Conservation (phyloP, 2,888 invertebrate species). For the Branchellion lobata region DNA sequence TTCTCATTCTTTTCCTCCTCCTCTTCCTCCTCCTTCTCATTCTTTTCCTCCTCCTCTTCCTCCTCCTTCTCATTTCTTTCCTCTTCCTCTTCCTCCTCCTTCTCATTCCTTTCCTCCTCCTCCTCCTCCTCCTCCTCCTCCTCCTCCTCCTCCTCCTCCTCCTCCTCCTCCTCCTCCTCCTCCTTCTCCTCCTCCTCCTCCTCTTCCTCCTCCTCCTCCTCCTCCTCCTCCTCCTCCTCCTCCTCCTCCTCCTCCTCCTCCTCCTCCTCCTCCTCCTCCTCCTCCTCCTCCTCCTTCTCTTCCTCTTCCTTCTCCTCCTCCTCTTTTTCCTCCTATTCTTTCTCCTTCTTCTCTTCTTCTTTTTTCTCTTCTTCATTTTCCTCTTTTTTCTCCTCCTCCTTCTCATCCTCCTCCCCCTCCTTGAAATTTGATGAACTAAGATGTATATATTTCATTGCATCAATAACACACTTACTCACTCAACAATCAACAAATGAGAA, state of each 20-base stretch:
- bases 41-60: too few relatives aligned
- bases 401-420: too few relatives aligned
- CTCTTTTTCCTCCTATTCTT: background rate
- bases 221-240: too few relatives aligned
- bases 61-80: too few relatives aligned
- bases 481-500: background rate
- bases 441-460: background rate
- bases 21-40: too few relatives aligned
- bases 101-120: too few relatives aligned
- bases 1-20: too few relatives aligned
- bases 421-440: background rate
- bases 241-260: background rate
- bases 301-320: background rate
- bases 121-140: background rate
- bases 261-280: background rate
- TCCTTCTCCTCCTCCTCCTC: background rate
- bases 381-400: too few relatives aligned
- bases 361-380: constrained; percentile 14
- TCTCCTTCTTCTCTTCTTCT: background rate
- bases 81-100: too few relatives aligned
- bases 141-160: background rate
- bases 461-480: background rate
- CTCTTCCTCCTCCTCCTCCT: background rate
- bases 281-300: background rate
- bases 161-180: background rate